Base-by-base conservation (phyloP, 30 jellyfish, hydroid and myxozoan genomes). In the Turritopsis dohrnii region DNA sequence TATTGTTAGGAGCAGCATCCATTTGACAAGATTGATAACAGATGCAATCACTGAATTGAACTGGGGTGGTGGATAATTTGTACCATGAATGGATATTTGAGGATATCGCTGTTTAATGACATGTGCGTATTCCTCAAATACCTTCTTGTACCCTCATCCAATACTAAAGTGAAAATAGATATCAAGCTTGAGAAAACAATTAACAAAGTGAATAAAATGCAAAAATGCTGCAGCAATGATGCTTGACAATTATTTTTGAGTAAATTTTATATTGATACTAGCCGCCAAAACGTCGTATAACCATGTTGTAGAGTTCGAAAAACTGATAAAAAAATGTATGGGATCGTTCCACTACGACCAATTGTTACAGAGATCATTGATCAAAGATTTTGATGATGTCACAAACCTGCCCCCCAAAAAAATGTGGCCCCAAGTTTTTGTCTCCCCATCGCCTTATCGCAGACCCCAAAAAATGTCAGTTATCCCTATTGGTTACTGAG, bases 131-230 rank as follows among this genome's bases (percentile, higher is more conserved):
- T 94, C 99, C 99, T 94, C 99, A 89, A 94, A 94, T 84, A 90
- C 99, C 72, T 96, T 90, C 53, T 88, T 79, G 97, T 94, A 94
- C 71, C 99, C 99, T 94, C 99, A 94, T 96, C 97, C 96, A 80
- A 89, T 89, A 80, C 99, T 94, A 72, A 53, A 89, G 81, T 53
- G 18, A 54, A 82, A 79, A 79, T n/a, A 0, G 19, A 53, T 1
- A 52, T 16, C 30, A 1, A 60, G 65, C 4, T n/a, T 27, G 30
- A 82, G 29, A 17, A 17, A 41, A 72, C 3, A 71, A 71, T 22
- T 22, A 71, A 3, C 27, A 22, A 22, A 71, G 5, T 22, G 27
- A 29, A 9, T 71, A n/a, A n/a, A 3, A 71, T 9, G 27, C 3
- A 60, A 60, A 60, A 60, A 60, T 17, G n/a, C n/a, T 60, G 18